Percentiles rank a stretch among this genome's conserved stretches.
phyloP scores from a whole-genome alignment of 2,113 vertebrate genomes.

The Malurus alboscapulatus region DNA sequence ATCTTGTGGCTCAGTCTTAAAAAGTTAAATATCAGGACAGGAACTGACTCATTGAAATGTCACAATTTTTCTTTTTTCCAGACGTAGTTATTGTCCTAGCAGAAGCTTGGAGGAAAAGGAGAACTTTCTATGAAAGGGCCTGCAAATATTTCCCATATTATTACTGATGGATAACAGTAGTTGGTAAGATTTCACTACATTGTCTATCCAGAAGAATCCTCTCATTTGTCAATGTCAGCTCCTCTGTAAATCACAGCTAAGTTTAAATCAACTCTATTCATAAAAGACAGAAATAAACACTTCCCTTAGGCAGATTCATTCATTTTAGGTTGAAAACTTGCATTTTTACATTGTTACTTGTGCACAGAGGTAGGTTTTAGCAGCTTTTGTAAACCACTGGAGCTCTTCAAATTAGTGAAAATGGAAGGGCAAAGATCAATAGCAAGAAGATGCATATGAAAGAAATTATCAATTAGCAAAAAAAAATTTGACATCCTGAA shows the following conservation, averaged over 20 bases:
- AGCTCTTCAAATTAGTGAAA: neutral
- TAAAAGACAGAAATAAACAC: neutral
- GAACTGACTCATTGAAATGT: neutral
- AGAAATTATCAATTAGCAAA: neutral
- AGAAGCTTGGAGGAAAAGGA: neutral
- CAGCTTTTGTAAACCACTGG: neutral
- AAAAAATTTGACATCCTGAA: neutral
- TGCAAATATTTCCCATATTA: neutral
- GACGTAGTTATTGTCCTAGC: neutral
- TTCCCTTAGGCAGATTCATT: neutral
- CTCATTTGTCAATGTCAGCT: neutral
- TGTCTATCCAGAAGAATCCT: neutral
- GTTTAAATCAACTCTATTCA: neutral
- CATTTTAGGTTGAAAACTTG: neutral
- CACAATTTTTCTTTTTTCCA: neutral
- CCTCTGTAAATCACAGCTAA: neutral
- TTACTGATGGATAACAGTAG: neutral
- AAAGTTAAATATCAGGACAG: neutral
- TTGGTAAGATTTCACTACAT: neutral
- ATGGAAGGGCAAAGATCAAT: accelerated
- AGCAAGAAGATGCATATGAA: neutral
- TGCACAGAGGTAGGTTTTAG: neutral
- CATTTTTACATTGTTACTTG: neutral
- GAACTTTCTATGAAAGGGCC: neutral
- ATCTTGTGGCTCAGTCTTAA: neutral